A percentile compares a stretch with the other conserved stretches of the same genome.
phyloP scores from a whole-genome alignment of 1,140 invertebrate species.

The Meloidogyne floridensis region DNA sequence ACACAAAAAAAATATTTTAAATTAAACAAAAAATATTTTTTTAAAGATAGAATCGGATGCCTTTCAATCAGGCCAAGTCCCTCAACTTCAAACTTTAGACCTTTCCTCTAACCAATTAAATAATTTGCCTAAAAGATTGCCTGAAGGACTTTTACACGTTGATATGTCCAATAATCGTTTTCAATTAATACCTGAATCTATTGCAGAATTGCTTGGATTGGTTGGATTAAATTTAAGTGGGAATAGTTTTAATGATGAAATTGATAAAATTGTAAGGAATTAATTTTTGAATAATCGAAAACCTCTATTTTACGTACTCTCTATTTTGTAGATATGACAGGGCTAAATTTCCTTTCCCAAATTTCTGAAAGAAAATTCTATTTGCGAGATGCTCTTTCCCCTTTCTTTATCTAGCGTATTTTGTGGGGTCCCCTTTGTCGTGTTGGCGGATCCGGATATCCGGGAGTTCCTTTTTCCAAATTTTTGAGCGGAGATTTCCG shows the following conservation, averaged over 20 bases:
- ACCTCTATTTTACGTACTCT: constrained; percentile 7
- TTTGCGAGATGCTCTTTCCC: too few species aligned
- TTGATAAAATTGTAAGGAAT: constrained; percentile 7
- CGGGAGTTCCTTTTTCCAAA: too few species aligned
- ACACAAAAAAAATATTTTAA: neutral
- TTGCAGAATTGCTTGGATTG: constrained; percentile 41
- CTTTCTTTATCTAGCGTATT: too few species aligned
- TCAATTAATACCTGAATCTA: constrained; percentile 42
- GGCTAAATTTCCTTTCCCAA: too few species aligned
- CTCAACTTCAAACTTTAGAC: constrained; percentile 15
- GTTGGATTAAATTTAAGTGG: constrained; percentile 49
- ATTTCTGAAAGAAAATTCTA: too few species aligned
- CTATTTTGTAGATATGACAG: too few species aligned
- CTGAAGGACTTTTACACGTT: constrained; percentile 38
- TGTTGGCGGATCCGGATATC: too few species aligned
- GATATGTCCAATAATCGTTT: constrained; percentile 54
- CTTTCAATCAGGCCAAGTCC: constrained; percentile 14
- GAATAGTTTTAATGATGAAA: constrained; percentile 49
- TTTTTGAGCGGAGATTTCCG: too few species aligned
- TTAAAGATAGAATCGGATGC: constrained; percentile 19
- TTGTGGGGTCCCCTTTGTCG: too few species aligned
- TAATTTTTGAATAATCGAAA: constrained; percentile 21
- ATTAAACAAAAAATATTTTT: neutral
- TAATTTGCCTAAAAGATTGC: constrained; percentile 10
- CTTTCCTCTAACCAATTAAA: constrained; percentile 11